Conservation (phyloP, 1,140 invertebrate genomes). For the Drosophila orena region DNA sequence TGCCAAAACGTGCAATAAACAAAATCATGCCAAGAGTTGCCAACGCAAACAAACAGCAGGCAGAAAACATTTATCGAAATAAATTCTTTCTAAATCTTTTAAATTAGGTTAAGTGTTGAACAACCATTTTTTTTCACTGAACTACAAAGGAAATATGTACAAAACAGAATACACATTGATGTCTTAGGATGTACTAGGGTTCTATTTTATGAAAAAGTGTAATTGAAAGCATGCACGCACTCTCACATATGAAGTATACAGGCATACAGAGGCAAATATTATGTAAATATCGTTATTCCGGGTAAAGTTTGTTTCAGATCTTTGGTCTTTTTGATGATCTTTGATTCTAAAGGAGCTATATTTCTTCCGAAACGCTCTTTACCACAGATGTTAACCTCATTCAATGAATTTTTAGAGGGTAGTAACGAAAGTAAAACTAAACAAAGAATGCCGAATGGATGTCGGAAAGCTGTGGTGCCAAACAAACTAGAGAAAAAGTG, state of each 20-base stretch:
- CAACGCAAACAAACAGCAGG: conserved; percentile 29
- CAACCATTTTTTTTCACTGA: neutral
- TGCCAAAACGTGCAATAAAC: conserved; percentile 32
- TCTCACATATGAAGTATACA: conserved; percentile 27
- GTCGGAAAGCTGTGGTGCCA: conserved; percentile 14
- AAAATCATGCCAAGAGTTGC: conserved; percentile 40
- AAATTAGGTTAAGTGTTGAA: conserved; percentile 6
- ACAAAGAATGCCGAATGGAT: neutral
- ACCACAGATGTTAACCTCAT: conserved; percentile 18
- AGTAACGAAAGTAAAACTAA: neutral
- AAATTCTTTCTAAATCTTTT: conserved; percentile 11
- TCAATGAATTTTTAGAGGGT: conserved; percentile 5
- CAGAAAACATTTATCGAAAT: conserved; percentile 17
- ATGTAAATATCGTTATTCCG: conserved; percentile 15
- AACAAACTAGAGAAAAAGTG: conserved; percentile 23
- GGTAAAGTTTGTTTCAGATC: conserved; percentile 13
- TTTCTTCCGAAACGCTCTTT: conserved; percentile 15
- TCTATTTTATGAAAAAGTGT: conserved; percentile 13
- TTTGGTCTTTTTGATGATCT: neutral
- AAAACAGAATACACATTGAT: neutral
- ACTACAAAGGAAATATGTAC: neutral
- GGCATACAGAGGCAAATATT: conserved; percentile 12
- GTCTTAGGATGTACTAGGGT: conserved; percentile 1
- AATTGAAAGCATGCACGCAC: conserved; percentile 37
- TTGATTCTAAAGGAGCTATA: neutral